Evolutionary conservation across 2,797 vertebrate species (phyloP).

Genomic region (Fringilla coelebs): DNA sequence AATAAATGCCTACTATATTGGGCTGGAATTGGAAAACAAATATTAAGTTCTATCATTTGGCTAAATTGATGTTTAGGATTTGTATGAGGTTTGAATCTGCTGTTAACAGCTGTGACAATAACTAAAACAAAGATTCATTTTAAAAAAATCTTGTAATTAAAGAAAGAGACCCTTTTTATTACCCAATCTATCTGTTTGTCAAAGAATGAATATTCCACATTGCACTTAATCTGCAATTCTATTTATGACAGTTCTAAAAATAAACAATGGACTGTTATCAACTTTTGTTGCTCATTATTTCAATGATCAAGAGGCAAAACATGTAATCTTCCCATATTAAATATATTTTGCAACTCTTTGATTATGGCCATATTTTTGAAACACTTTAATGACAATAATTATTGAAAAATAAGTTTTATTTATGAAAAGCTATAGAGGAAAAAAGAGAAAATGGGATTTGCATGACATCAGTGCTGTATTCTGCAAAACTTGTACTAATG

Average conservation of each 20-base stretch:
- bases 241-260: not conserved
- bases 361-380: not conserved
- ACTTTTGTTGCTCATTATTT: not conserved
- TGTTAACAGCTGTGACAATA: not conserved
- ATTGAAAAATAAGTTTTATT: not conserved
- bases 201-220: not conserved
- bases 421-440: not conserved
- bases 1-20: not conserved
- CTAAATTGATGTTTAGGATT: not conserved
- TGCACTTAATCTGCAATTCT: not conserved
- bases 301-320: not conserved
- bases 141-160: not conserved
- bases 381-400: not conserved
- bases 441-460: not conserved
- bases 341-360: not conserved
- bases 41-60: not conserved
- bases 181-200: not conserved
- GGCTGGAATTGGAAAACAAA: not conserved
- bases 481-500: not conserved
- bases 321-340: not conserved
- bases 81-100: not conserved
- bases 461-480: not conserved
- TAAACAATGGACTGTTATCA: not conserved
- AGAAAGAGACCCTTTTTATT: not conserved
- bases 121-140: not conserved